A percentile compares a stretch with the other conserved stretches of the same genome.
Evolutionary conservation across 2,797 vertebrate species (phyloP).

Genomic region (Semotilus atromaculatus): DNA sequence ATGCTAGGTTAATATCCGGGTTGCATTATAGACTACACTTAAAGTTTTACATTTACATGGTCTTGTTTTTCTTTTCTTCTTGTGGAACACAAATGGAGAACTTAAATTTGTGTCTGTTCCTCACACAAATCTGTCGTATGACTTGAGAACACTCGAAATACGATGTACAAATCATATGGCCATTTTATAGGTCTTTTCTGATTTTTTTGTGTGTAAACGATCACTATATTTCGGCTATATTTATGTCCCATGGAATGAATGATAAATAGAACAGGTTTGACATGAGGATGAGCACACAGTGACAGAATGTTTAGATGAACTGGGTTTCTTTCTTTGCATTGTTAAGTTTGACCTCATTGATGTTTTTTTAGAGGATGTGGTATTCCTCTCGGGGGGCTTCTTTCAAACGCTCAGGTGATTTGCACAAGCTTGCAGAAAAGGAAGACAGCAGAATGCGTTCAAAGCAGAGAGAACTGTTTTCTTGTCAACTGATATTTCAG

Average conservation of each 20-base stretch:
- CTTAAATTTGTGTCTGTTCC: not conserved
- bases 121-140: not conserved
- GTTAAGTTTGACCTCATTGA: not conserved
- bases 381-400: conserved; percentile 29
- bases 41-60: not conserved
- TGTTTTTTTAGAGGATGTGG: conserved; percentile 38
- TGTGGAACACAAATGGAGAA: conserved; percentile 3
- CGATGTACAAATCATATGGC: not conserved
- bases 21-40: conserved; percentile 30
- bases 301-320: not conserved
- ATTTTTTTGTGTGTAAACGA: not conserved
- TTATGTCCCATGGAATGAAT: not conserved
- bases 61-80: not conserved
- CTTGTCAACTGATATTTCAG: conserved; percentile 44
- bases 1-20: conserved; percentile 1
- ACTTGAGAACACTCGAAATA: not conserved
- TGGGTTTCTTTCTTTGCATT: conserved; percentile 2
- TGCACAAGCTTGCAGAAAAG: conserved; percentile 30
- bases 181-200: conserved; percentile 57
- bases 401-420: conserved; percentile 15
- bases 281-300: not conserved
- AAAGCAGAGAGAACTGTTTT: conserved; percentile 27
- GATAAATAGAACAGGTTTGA: not conserved
- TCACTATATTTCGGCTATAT: not conserved
- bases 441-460: conserved; percentile 18